A percentile compares a stretch with the other conserved stretches of the same genome.
Evolutionary conservation across 2,888 invertebrate genomes (phyloP).

Genomic region (Agrotis ipsilon): DNA sequence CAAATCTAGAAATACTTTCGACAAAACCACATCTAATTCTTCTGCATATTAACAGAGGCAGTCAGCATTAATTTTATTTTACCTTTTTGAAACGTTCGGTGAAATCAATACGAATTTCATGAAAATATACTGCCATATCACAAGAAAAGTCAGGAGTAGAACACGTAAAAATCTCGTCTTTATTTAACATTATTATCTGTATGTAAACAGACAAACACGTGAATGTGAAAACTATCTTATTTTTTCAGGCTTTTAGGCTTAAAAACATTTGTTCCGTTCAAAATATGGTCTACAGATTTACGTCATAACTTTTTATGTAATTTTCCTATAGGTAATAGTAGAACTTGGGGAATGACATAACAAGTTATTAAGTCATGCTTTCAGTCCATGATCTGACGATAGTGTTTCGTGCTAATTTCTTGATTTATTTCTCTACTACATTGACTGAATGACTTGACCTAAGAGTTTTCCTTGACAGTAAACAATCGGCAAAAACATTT

Average conservation of each 20-base stretch:
- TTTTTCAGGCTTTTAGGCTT: conserved; percentile 49
- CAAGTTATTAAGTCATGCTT: background rate
- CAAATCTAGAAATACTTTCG: too few species aligned
- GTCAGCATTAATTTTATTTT: background rate
- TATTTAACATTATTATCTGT: conserved; percentile 38
- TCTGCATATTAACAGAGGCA: background rate
- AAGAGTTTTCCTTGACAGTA: too few species aligned
- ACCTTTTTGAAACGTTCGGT: too few species aligned
- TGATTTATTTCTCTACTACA: background rate
- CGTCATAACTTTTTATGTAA: conserved; percentile 32
- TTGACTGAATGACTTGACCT: too few species aligned
- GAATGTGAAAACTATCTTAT: conserved; percentile 41
- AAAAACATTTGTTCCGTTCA: conserved; percentile 26
- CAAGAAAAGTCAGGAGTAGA: background rate
- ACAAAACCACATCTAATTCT: background rate
- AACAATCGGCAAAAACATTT: too few species aligned
- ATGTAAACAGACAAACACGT: conserved; percentile 27
- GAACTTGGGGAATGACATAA: background rate
- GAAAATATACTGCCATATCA: background rate
- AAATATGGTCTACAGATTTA: conserved; percentile 3
- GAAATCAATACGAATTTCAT: background rate
- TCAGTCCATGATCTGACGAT: background rate
- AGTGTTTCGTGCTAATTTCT: background rate
- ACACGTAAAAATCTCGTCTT: conserved; percentile 30
- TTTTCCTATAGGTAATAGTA: conserved; percentile 11